phyloP scores from a whole-genome alignment of 2,888 invertebrate species.

The Sminthurides aquaticus region DNA sequence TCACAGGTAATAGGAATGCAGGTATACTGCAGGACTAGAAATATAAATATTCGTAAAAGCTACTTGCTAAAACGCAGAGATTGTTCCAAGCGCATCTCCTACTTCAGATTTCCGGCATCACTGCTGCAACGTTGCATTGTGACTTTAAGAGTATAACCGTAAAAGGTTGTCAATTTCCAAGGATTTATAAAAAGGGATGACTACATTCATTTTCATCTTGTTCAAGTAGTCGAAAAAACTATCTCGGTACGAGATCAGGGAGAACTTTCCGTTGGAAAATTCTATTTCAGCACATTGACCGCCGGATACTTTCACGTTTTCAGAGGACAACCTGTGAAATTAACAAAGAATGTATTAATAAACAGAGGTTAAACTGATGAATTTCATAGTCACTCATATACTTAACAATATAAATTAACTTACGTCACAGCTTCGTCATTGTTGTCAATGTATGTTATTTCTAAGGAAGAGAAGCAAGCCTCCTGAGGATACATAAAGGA shows the following conservation, averaged over 20 bases:
- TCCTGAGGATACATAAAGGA: slow-evolving; percentile 1
- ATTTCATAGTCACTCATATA: no score
- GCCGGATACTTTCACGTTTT: background rate
- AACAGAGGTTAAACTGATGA: no score
- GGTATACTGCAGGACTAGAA: no score
- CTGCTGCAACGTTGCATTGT: no score
- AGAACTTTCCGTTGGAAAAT: slow-evolving; percentile 11
- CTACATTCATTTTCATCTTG: slow-evolving; percentile 14
- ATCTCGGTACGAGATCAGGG: slow-evolving; percentile 4
- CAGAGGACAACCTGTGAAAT: background rate
- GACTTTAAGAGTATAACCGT: background rate
- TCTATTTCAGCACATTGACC: background rate
- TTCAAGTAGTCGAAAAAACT: slow-evolving; percentile 12
- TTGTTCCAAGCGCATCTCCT: no score
- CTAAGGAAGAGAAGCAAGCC: slow-evolving; percentile 7
- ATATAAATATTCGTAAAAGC: no score
- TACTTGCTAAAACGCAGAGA: no score
- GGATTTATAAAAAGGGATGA: slow-evolving; percentile 12
- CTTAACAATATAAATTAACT: no score
- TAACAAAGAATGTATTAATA: background rate
- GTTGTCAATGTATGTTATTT: slow-evolving; percentile 5
- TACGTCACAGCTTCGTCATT: slow-evolving; percentile 10
- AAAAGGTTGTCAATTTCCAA: slow-evolving; percentile 7
- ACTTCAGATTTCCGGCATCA: no score
- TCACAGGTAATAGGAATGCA: no score